phyloP scores from a whole-genome alignment of 35 echinoderm and acorn worm genomes.

The Ophioderma brevispina region DNA sequence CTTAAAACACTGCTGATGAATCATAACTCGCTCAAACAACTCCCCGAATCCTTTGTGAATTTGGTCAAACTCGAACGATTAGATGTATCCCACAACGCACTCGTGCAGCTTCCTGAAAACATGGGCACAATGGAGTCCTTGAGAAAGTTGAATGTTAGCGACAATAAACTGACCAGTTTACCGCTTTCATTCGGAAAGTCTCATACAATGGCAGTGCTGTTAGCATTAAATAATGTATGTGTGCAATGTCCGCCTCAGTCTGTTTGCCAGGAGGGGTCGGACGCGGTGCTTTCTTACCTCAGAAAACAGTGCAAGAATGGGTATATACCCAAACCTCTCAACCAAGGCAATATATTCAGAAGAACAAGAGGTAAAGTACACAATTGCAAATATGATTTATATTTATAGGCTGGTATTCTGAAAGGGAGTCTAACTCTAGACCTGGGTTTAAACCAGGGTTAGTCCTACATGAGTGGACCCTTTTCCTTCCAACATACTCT shows the following conservation, averaged over 20 bases:
- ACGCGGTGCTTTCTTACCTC: conserved; percentile 41
- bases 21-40: conserved; percentile 57
- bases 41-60: conserved; percentile 74
- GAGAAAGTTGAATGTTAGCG: conserved; percentile 60
- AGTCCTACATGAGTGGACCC: no score
- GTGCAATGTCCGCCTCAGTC: conserved; percentile 51
- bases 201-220: conserved; percentile 41
- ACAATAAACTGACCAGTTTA: conserved; percentile 58
- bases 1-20: conserved; percentile 62
- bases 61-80: conserved; percentile 70
- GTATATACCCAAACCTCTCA: conserved; percentile 31
- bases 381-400: no score
- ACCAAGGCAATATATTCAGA: conserved; percentile 62
- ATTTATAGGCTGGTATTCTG: no score
- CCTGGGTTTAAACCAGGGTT: no score
- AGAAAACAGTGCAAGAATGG: conserved; percentile 73
- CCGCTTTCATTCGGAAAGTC: conserved; percentile 58
- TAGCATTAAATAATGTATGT: conserved; percentile 68
- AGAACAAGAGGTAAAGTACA: conserved; percentile 67
- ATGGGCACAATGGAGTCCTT: conserved; percentile 71
- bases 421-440: no score
- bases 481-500: no score
- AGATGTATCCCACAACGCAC: conserved; percentile 60
- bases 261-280: conserved; percentile 73
- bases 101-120: conserved; percentile 52